These are phyloP conservation scores for Euthynnus affinis DNA, from an alignment of 2,797 vertebrate genomes.

Conservation along the genomic window DNA sequence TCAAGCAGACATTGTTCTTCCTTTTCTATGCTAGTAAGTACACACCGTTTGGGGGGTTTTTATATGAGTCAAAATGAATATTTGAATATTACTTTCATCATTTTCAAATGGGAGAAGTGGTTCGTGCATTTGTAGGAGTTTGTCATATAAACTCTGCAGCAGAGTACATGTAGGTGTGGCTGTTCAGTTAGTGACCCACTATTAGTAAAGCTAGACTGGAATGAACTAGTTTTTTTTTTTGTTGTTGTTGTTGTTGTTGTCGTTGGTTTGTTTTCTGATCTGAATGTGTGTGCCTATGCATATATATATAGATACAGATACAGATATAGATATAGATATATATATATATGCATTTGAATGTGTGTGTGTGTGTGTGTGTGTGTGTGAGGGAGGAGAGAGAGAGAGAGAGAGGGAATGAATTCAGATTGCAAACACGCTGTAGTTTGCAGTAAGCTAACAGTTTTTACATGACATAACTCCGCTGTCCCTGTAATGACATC, in stretches of 20 bases:
- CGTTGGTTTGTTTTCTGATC: conserved; percentile 37
- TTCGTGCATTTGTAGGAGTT: conserved; percentile 62
- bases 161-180: conserved; percentile 46
- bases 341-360: conserved; percentile 59
- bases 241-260: too few relatives aligned
- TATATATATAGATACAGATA: conserved; percentile 28
- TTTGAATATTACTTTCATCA: conserved; percentile 69
- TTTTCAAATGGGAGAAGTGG: conserved; percentile 63
- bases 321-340: conserved; percentile 17
- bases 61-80: conserved; percentile 67
- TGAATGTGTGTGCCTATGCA: conserved; percentile 69
- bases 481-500: conserved; percentile 62
- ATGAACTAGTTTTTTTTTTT: conserved; percentile 36
- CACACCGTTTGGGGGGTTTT: conserved; percentile 61
- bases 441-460: conserved; percentile 46
- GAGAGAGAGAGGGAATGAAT: conserved; percentile 26
- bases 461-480: conserved; percentile 57
- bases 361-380: conserved; percentile 34
- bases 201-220: conserved; percentile 39
- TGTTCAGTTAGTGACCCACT: conserved; percentile 52
- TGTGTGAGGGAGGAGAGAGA: conserved; percentile 1
- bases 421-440: conserved; percentile 52
- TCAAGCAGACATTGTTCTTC: conserved; percentile 77
- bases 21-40: conserved; percentile 79
- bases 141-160: conserved; percentile 58